Evolutionary conservation across 2,113 vertebrate species (phyloP), one percentile per base, ranked within the genome.

Genomic region (Manacus vitellinus): DNA sequence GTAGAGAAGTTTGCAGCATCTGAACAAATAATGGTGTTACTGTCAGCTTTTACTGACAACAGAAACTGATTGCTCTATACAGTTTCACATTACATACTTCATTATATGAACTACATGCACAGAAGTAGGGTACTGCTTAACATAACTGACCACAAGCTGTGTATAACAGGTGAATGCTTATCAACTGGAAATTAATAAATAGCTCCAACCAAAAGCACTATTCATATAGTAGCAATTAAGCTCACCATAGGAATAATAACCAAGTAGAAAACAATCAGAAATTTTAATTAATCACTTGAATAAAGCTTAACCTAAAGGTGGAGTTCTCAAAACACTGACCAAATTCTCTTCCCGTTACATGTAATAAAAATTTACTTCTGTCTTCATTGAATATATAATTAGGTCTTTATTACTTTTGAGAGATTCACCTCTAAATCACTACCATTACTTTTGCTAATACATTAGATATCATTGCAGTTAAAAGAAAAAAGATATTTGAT

Each of bases 151-250:
- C 87, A 80, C 78, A 88, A 88, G 78, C 67, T 79, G 58, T 43
- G 85, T 81, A 35, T 58, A 88, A 58, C 33, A 59, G 91, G 21
- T 55, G 46, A 93, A 88, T 47, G n/a, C 28, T 94, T 92, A 74
- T 93, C 92, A 89, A 12, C 55, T 80, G 55, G 54, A 88, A 94
- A 85, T 51, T 80, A 94, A 89, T 91, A 96, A 94, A 95, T 92
- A 85, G 44, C n/a, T 94, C 41, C 72, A 92, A 74, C 61, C 62
- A 92, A 95, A 95, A 39, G 16, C 31, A 65, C n/a, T 85, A 46
- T 63, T 93, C 74, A 71, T 92, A 58, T 73, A 94, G 46, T 5
- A 92, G 71, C 74, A 94, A 77, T 93, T 97, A 93, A 92, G 63
- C 37, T 88, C 88, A 93, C 81, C 74, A 62, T 79, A 95, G 37